Conservation (phyloP, 2,797 vertebrate genomes). For the Balearica regulorum region DNA sequence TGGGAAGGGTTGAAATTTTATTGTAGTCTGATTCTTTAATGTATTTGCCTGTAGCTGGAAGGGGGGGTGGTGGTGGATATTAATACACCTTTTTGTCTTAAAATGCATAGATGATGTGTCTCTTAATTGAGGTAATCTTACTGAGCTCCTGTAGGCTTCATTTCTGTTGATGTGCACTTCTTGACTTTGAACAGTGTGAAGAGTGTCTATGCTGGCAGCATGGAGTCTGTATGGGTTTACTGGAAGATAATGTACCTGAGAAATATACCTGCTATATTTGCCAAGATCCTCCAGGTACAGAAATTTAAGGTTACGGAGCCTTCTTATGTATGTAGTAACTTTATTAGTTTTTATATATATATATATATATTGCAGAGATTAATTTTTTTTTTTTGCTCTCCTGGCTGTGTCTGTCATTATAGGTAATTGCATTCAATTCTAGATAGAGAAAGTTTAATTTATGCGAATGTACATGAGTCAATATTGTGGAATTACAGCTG, state of each 20-base stretch:
- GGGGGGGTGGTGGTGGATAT: neutral
- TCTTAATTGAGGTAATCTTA: neutral
- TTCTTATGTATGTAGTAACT: neutral
- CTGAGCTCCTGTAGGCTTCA: neutral
- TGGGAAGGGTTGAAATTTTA: neutral
- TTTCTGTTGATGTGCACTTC: conserved; percentile 11
- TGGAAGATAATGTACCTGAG: conserved; percentile 92
- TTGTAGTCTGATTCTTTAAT: neutral
- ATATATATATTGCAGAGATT: neutral
- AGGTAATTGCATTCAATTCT: neutral
- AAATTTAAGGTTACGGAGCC: conserved; percentile 34
- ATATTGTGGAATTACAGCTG: neutral
- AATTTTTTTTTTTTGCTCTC: neutral
- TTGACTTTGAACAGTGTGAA: conserved; percentile 84
- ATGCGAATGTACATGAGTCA: neutral
- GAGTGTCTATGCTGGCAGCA: conserved; percentile 97
- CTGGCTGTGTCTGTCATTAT: neutral
- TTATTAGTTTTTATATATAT: neutral
- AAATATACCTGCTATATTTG: conserved; percentile 94
- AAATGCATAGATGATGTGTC: neutral
- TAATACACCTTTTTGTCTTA: neutral
- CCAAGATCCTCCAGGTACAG: conserved; percentile 90
- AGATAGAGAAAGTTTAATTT: neutral
- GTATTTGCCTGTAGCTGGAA: neutral
- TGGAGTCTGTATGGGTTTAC: conserved; percentile 94